Evolutionary conservation across 2,797 vertebrate species (phyloP).

Genomic region (Cossypha caffra): DNA sequence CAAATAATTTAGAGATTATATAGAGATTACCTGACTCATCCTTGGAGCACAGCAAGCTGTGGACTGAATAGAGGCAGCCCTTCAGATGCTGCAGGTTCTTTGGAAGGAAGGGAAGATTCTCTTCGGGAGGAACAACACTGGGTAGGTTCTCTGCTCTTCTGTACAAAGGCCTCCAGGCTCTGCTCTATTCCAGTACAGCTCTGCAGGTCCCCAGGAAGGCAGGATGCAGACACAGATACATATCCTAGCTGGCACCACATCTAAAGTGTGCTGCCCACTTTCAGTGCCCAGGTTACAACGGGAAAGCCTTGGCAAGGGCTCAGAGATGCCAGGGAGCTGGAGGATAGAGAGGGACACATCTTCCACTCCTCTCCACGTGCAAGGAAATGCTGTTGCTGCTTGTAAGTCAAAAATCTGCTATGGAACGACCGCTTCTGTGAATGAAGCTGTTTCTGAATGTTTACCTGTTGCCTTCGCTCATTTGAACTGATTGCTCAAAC

Average conservation of each 20-base stretch:
- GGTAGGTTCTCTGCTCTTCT: background rate
- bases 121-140: background rate
- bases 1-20: background rate
- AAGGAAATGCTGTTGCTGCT: background rate
- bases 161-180: background rate
- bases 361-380: background rate
- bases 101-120: background rate
- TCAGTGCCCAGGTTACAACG: background rate
- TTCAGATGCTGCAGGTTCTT: background rate
- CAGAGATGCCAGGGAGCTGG: background rate
- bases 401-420: background rate
- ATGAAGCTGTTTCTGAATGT: background rate
- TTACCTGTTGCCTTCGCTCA: background rate
- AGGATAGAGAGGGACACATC: accelerated
- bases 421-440: background rate
- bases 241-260: too few species aligned
- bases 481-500: background rate
- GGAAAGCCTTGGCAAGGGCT: background rate
- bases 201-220: background rate
- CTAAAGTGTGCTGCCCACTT: background rate
- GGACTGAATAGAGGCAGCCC: background rate
- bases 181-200: background rate
- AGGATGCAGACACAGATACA: background rate
- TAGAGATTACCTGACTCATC: background rate
- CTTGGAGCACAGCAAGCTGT: background rate